Evolutionary conservation across 2,797 vertebrate genomes (phyloP).

Genomic region (Dermochelys coriacea): DNA sequence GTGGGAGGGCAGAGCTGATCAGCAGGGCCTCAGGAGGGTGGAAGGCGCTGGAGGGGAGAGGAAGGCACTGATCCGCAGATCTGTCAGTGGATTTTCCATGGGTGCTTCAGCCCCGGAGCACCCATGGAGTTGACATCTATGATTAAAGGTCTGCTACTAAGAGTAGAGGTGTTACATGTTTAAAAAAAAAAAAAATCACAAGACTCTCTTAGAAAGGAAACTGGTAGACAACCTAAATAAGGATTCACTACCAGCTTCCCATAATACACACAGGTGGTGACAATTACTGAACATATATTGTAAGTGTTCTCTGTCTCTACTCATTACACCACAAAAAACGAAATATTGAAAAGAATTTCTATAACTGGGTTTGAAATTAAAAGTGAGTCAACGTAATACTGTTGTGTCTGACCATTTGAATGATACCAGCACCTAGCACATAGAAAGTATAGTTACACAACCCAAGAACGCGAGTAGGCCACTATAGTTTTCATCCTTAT

Average conservation of each 20-base stretch:
- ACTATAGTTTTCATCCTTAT: background rate
- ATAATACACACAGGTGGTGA: background rate
- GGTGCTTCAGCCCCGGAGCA: too few relatives aligned
- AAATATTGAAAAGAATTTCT: background rate
- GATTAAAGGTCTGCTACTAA: background rate
- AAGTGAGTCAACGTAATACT: background rate
- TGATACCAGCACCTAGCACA: background rate
- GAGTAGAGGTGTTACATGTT: background rate
- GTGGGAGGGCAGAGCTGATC: too few relatives aligned
- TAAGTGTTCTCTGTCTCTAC: background rate
- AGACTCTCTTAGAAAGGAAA: background rate
- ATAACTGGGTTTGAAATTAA: background rate
- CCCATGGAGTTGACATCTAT: too few relatives aligned
- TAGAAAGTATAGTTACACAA: background rate
- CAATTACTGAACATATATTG: background rate
- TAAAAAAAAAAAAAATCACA: background rate
- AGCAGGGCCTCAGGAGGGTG: too few relatives aligned
- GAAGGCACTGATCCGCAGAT: too few relatives aligned
- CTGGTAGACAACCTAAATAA: background rate
- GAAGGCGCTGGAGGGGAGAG: too few relatives aligned
- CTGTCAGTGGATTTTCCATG: too few relatives aligned
- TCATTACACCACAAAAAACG: background rate
- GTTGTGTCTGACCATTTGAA: background rate
- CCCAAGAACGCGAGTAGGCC: background rate
- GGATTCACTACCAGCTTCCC: background rate